These are phyloP conservation scores for Sebastes iracundus DNA, from an alignment of 2,797 vertebrate species.

Conservation along the genomic window DNA sequence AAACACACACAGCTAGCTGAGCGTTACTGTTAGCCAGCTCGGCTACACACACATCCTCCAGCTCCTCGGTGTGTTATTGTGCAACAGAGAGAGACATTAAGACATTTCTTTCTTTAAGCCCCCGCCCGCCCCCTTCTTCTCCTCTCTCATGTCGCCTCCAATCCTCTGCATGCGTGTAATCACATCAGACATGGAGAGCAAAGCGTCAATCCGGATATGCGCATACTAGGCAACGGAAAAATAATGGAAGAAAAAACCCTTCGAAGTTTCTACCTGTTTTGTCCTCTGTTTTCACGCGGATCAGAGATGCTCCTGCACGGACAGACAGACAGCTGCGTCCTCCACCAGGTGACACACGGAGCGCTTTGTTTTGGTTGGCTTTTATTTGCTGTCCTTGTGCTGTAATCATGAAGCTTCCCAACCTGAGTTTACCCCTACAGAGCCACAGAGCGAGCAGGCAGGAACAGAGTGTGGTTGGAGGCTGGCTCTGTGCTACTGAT, in stretches of 20 bases:
- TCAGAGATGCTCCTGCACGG: slow-evolving; percentile 45
- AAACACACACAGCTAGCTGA: background rate
- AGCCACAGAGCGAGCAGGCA: slow-evolving; percentile 32
- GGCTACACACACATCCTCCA: background rate
- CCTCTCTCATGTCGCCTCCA: slow-evolving; percentile 58
- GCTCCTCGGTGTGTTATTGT: background rate
- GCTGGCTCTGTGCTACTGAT: slow-evolving; percentile 80
- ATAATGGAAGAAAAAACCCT: slow-evolving; percentile 1
- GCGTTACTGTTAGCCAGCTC: slow-evolving; percentile 10
- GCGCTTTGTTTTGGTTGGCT: slow-evolving; percentile 50
- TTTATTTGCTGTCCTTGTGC: slow-evolving; percentile 68
- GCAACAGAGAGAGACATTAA: background rate
- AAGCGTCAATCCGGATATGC: slow-evolving; percentile 54
- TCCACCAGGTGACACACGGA: slow-evolving; percentile 40
- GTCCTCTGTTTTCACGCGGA: slow-evolving; percentile 49
- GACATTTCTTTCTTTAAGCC: too few species aligned
- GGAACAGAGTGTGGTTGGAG: slow-evolving; percentile 71
- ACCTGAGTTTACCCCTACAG: slow-evolving; percentile 44
- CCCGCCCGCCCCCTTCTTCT: slow-evolving; percentile 40
- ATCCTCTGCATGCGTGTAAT: slow-evolving; percentile 49
- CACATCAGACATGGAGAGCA: slow-evolving; percentile 54
- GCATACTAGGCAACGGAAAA: slow-evolving; percentile 7
- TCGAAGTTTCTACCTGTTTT: slow-evolving; percentile 73
- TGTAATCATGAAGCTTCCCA: slow-evolving; percentile 50
- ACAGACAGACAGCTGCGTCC: background rate